Percentiles rank a stretch among this genome's conserved stretches.
Evolutionary conservation across 2,113 vertebrate genomes (phyloP).

Genomic region (Callipepla squamata): DNA sequence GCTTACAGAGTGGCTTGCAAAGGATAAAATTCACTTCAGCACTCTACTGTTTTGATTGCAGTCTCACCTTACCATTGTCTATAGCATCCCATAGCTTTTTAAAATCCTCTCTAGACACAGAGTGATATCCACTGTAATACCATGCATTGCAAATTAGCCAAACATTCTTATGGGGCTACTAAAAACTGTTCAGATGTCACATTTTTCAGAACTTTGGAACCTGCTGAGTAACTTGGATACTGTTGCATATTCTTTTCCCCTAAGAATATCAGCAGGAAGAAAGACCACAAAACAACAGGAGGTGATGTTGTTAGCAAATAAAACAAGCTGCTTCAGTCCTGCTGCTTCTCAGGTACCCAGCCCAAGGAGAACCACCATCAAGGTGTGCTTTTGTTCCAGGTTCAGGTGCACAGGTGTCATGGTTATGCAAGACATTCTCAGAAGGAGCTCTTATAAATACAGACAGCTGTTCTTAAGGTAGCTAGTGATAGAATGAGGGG

Average conservation of each 20-base stretch:
- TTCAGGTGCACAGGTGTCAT: background rate
- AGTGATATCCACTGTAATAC: background rate
- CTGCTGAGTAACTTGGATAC: background rate
- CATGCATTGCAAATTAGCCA: background rate
- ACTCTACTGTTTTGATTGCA: background rate
- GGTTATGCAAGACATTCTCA: background rate
- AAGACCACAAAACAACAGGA: background rate
- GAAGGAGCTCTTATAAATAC: background rate
- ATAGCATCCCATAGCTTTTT: background rate
- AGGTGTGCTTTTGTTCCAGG: background rate
- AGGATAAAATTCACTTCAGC: background rate
- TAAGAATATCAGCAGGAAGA: background rate
- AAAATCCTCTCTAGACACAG: background rate
- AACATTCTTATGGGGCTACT: background rate
- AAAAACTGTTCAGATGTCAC: background rate
- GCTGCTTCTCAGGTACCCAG: fast-evolving
- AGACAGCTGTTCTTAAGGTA: background rate
- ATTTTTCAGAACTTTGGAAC: background rate
- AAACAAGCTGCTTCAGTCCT: background rate
- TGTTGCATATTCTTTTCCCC: background rate
- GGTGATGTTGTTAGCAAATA: background rate
- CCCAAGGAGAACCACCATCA: background rate
- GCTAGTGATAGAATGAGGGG: too few species aligned
- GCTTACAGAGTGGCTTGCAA: background rate
- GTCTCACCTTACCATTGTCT: background rate